Evolutionary conservation across 2,113 vertebrate species (phyloP).

Genomic region (Anas platyrhynchos): DNA sequence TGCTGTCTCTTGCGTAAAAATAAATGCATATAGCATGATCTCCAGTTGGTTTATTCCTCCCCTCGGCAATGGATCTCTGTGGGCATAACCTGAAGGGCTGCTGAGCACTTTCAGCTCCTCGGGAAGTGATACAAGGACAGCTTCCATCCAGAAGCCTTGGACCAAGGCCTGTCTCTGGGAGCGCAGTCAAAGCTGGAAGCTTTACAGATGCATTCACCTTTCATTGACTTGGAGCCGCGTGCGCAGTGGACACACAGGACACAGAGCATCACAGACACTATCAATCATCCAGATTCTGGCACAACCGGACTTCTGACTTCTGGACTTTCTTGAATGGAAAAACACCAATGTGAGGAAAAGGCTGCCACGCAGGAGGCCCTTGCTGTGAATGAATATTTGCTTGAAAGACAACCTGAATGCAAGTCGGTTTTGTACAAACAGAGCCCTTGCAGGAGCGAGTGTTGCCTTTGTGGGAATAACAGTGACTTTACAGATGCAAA

Average conservation of each 20-base stretch:
- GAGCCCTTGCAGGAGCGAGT: slow-evolving; percentile 30
- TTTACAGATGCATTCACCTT: not conserved
- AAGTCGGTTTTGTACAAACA: not conserved
- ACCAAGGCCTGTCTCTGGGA: too few relatives aligned
- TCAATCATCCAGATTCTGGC: not conserved
- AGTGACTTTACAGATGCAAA: slow-evolving; percentile 47
- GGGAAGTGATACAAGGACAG: not conserved
- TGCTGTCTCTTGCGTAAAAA: not conserved
- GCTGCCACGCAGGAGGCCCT: not conserved
- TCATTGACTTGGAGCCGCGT: not conserved
- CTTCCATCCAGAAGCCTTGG: not conserved
- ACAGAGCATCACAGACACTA: not conserved
- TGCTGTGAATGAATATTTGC: not conserved
- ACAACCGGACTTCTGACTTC: not conserved
- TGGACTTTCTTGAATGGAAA: not conserved
- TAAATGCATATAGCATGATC: not conserved
- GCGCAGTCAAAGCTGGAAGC: not conserved
- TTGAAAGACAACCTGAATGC: slow-evolving; percentile 28
- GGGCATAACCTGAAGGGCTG: not conserved
- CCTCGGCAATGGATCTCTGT: not conserved
- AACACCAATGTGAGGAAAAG: not conserved
- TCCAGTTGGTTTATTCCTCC: not conserved
- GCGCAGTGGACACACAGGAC: not conserved
- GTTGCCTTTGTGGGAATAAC: slow-evolving; percentile 35
- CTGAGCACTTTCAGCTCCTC: not conserved